Evolutionary conservation across 2,113 vertebrate species (phyloP).

Genomic region (Blennius ocellaris): DNA sequence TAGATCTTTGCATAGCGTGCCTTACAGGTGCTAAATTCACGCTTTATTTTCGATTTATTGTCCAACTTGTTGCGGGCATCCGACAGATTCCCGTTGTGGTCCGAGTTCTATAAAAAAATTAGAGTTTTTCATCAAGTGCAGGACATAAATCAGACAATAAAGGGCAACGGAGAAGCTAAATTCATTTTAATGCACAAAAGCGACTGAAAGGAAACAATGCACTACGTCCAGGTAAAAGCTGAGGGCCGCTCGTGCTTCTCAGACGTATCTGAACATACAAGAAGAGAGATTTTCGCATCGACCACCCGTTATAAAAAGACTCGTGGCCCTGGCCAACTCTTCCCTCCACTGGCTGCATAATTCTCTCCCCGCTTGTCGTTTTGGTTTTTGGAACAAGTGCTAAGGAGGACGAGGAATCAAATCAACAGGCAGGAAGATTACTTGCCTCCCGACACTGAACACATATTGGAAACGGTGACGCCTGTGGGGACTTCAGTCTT

Average conservation of each 20-base stretch:
- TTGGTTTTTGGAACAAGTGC: slow-evolving; percentile 32
- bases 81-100: too few relatives aligned
- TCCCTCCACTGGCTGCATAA: slow-evolving; percentile 67
- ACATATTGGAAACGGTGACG: slow-evolving; percentile 60
- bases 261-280: neutral
- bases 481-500: slow-evolving; percentile 45
- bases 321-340: slow-evolving; percentile 44
- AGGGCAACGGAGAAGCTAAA: slow-evolving; percentile 9
- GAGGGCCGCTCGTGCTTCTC: slow-evolving; percentile 5
- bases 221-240: neutral
- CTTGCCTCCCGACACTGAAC: slow-evolving; percentile 40
- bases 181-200: neutral
- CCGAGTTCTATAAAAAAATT: too few relatives aligned
- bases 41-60: too few relatives aligned
- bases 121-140: too few relatives aligned
- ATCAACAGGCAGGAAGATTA: slow-evolving; percentile 29
- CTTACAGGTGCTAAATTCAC: too few relatives aligned
- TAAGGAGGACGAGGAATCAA: slow-evolving; percentile 20
- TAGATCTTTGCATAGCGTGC: too few relatives aligned
- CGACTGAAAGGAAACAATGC: slow-evolving; percentile 1
- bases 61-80: too few relatives aligned
- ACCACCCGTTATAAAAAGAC: slow-evolving; percentile 52
- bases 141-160: neutral
- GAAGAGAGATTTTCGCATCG: slow-evolving; percentile 33
- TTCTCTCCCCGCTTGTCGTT: slow-evolving; percentile 48